Evolutionary conservation across 2,888 invertebrate species (phyloP).

Genomic region (Colostygia pectinataria): DNA sequence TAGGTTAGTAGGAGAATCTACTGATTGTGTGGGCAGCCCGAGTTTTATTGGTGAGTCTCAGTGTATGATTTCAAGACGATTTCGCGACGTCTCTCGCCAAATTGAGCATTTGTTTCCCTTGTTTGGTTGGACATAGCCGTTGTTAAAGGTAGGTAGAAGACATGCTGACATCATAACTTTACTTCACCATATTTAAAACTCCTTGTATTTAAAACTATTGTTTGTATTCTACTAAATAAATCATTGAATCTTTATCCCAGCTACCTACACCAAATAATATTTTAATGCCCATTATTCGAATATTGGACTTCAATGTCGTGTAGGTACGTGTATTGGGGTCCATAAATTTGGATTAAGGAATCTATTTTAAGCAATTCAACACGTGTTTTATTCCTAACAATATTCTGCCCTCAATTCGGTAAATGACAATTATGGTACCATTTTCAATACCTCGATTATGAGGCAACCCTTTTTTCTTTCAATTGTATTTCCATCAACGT

Average conservation of each 20-base stretch:
- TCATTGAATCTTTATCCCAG: too few relatives aligned
- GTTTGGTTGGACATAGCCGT: slow-evolving; percentile 9
- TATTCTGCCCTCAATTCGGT: background rate
- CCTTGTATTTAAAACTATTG: too few relatives aligned
- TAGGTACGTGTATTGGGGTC: slow-evolving; percentile 9
- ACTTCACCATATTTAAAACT: too few relatives aligned
- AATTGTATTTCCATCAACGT: background rate
- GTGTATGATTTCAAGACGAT: slow-evolving; percentile 26
- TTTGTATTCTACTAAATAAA: too few relatives aligned
- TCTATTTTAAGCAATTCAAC: background rate
- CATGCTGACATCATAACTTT: slow-evolving; percentile 23
- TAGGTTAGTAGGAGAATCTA: slow-evolving; percentile 51
- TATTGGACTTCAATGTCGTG: slow-evolving; percentile 4
- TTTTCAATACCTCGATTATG: too few relatives aligned
- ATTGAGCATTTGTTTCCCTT: slow-evolving; percentile 23
- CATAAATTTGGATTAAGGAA: slow-evolving; percentile 7
- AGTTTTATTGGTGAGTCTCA: slow-evolving; percentile 33
- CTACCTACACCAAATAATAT: too few relatives aligned
- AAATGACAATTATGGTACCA: too few relatives aligned
- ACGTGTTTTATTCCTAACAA: slow-evolving; percentile 1
- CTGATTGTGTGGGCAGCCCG: slow-evolving; percentile 35
- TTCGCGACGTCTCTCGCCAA: slow-evolving; percentile 26
- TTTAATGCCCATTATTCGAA: slow-evolving; percentile 9
- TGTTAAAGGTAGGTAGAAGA: slow-evolving; percentile 2
- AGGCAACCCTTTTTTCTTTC: background rate